Base-by-base conservation (phyloP, 2,888 invertebrate genomes). In the Epinotia ramella region DNA sequence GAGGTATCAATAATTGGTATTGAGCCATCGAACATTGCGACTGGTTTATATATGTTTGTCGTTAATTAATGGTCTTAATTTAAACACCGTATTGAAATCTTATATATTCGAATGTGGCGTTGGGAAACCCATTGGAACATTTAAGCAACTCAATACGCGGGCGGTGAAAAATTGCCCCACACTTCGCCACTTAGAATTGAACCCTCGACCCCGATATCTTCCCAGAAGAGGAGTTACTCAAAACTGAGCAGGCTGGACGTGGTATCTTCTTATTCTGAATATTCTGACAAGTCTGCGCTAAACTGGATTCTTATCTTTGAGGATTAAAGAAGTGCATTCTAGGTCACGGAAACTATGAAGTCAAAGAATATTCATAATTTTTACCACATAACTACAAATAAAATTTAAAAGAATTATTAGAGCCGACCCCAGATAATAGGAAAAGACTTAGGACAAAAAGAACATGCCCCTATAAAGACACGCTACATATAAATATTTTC, bases 121-220 rank as follows among this genome's bases (percentile, higher is more conserved):
- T 12, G 16, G 57, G 73, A 64, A 69, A 64, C 73, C 64, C 49
- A 46, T 28, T 60, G 46, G 46, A 59, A 33, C 59, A 49, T 49
- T 73, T 33, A 49, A 49, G 64, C 49, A 70, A 65, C 69, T 65
- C 64, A 70, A 78, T 62, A 70, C 71, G 74, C 73, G 73, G 73
- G 66, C 73, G 78, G 79, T 81, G 80, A 80, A 80, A 79, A 80
- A 80, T 82, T 70, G 75, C 79, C 64, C 68, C 77, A 63, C 73
- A 79, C 77, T 79, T 80, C 67, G 68, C 73, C 77, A 79, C 79
- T 79, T 78, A 73, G 66, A 74, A 59, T 60, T 59, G 60, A 74
- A 77, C 78, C 59, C 33, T 33, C 59, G 59, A 59, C 74, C 69
- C 18, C 64, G 63, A 56, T 73, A 64, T 16, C 59, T 69, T 74